Conservation (phyloP, 2,113 vertebrate genomes). For the Taurulus bubalis region DNA sequence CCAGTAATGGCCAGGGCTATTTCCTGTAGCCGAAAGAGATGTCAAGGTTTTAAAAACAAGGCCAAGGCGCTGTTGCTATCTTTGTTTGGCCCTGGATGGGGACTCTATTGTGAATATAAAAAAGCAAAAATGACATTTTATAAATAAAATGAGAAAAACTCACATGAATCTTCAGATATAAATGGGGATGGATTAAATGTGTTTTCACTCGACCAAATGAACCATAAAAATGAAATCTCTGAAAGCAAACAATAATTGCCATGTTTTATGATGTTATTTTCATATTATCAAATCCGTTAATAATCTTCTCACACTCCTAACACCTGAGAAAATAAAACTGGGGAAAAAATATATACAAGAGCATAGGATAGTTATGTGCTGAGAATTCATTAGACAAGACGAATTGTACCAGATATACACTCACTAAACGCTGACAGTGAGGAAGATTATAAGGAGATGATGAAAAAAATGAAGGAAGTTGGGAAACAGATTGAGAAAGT, state of each 20-base stretch:
- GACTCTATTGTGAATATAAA: not conserved
- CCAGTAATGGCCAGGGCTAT: not conserved
- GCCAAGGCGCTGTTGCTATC: not conserved
- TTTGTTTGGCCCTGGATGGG: slow-evolving; percentile 19
- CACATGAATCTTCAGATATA: not conserved
- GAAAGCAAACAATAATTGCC: not conserved
- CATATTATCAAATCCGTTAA: not conserved
- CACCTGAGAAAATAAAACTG: not conserved
- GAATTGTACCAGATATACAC: not conserved
- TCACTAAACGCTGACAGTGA: slow-evolving; percentile 1
- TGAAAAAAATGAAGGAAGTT: slow-evolving; percentile 25
- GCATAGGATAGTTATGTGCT: not conserved
- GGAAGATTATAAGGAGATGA: slow-evolving; percentile 38
- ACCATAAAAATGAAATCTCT: not conserved
- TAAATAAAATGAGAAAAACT: not conserved
- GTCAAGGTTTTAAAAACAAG: slow-evolving; percentile 26
- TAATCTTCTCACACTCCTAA: not conserved
- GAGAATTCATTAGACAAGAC: not conserved
- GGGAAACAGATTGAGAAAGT: slow-evolving; percentile 65
- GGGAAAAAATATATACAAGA: not conserved
- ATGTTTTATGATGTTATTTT: not conserved
- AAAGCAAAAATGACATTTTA: not conserved
- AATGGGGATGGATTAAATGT: not conserved
- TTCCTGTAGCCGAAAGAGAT: not conserved
- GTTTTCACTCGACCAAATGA: not conserved